Conservation (phyloP, 2,888 invertebrate species). For the Tetanocera ferruginea region DNA sequence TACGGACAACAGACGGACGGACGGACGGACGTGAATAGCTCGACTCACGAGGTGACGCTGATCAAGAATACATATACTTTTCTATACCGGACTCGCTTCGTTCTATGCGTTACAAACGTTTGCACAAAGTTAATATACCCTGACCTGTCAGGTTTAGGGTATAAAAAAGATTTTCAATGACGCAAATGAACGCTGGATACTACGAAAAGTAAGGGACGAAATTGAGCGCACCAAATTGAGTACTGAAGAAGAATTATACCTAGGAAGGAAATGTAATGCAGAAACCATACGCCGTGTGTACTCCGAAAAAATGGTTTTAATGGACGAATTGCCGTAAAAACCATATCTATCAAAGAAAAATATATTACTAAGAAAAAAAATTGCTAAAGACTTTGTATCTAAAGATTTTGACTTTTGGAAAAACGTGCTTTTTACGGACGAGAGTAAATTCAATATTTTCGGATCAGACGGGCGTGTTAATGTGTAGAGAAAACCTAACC, state of each 20-base stretch:
- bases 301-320: conserved; percentile 34
- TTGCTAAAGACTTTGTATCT: conserved; percentile 21
- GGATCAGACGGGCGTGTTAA: conserved; percentile 28
- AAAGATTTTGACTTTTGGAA: conserved; percentile 38
- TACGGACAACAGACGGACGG: too few relatives aligned
- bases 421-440: conserved; percentile 32
- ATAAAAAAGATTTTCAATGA: too few relatives aligned
- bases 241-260: background rate
- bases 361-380: conserved; percentile 2
- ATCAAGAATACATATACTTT: too few relatives aligned
- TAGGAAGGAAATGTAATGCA: conserved; percentile 27
- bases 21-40: too few relatives aligned
- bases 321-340: conserved; percentile 36
- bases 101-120: too few relatives aligned
- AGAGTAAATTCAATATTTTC: conserved; percentile 41
- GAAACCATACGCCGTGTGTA: conserved; percentile 35
- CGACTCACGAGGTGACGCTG: too few relatives aligned
- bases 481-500: conserved; percentile 38
- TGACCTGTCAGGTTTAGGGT: too few relatives aligned
- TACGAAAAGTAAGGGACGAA: too few relatives aligned
- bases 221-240: too few relatives aligned
- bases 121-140: too few relatives aligned
- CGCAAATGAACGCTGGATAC: too few relatives aligned
- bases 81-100: too few relatives aligned
- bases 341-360: conserved; percentile 32